Base-by-base conservation (phyloP, 2,113 vertebrate genomes). In the Gymnobelideus leadbeateri region DNA sequence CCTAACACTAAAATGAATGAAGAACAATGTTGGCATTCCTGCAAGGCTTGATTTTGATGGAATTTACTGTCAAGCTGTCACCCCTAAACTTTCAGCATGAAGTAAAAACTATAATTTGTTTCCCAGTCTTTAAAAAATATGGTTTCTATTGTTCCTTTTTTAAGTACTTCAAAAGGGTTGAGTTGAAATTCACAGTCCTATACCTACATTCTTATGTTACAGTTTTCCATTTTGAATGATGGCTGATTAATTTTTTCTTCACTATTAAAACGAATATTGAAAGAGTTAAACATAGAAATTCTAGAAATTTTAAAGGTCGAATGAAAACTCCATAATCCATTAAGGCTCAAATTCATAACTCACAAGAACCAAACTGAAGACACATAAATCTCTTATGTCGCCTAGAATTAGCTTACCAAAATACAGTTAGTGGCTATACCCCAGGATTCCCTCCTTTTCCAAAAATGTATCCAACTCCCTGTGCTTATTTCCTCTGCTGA, bases 21-120 rank as follows among this genome's bases (percentile, higher is more conserved):
- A 98, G 95, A 98, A 97, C 95, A 98, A 94, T 93, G 93, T 21
- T 97, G 97, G 95, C 95, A 97, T 97, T 96, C 96, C 96, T 96
- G 97, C 94, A 97, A 77, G 0, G 0, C 68, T 93, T 91, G 91
- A 61, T 96, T 98, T 98, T 95, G 95, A 98, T 96, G 96, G 95
- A 94, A 97, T 98, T 98, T 97, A 96, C 95, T 97, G 93, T 96
- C 97, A 98, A 98, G 97, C 97, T 98, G 98, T 97, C 96, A 95
- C 89, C 95, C 95, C 94, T 98, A 97, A 97, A 97, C 92, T 97
- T 98, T 94, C 54, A 84, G 97, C 92, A 92, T 16, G 94, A 97
- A 97, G 97, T 96, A 97, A 92, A 97, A 93, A 95, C 90, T 92
- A 19, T 55, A 90, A 91, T 96, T 94, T 53, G 94, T 93, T 95